Percentiles rank a stretch among this genome's conserved stretches.
phyloP scores from a whole-genome alignment of 2,113 vertebrate genomes.

The Semicossyphus pulcher region DNA sequence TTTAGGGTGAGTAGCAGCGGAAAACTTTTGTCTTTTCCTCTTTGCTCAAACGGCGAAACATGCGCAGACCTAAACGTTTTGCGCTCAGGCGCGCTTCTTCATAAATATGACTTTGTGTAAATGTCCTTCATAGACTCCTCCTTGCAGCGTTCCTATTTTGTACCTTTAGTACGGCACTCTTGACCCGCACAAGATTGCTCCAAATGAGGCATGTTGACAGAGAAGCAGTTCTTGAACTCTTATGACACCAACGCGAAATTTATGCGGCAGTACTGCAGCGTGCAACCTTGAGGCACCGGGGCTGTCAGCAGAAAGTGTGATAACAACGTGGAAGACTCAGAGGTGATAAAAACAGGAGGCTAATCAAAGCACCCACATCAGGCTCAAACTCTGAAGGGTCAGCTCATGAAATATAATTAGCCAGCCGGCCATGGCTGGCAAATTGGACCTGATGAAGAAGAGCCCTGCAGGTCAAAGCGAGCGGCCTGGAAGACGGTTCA shows the following conservation, averaged over 20 bases:
- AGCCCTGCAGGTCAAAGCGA: conserved; percentile 74
- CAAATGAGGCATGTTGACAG: conserved; percentile 70
- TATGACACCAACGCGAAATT: conserved; percentile 66
- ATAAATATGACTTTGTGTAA: conserved; percentile 21
- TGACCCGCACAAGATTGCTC: conserved; percentile 60
- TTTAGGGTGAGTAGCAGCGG: conserved; percentile 92
- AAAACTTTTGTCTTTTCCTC: background rate
- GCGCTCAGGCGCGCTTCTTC: conserved; percentile 2
- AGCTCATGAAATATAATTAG: conserved; percentile 83
- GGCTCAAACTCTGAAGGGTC: conserved; percentile 76
- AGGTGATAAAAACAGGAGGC: conserved; percentile 81
- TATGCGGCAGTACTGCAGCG: conserved; percentile 68
- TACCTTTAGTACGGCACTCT: conserved; percentile 38
- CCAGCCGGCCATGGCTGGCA: conserved; percentile 70
- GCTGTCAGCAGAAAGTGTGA: conserved; percentile 79
- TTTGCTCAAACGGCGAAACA: conserved; percentile 26
- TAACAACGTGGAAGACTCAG: conserved; percentile 73
- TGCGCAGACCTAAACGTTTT: conserved; percentile 21
- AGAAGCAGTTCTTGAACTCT: conserved; percentile 68
- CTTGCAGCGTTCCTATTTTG: conserved; percentile 38
- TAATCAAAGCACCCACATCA: conserved; percentile 79
- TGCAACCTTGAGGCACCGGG: conserved; percentile 74
- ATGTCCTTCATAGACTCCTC: conserved; percentile 49
- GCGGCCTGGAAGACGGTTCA: conserved; percentile 64
- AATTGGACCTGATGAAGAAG: conserved; percentile 81